Conservation (phyloP, 2,797 vertebrate genomes). For the Sphaeramia orbicularis region DNA sequence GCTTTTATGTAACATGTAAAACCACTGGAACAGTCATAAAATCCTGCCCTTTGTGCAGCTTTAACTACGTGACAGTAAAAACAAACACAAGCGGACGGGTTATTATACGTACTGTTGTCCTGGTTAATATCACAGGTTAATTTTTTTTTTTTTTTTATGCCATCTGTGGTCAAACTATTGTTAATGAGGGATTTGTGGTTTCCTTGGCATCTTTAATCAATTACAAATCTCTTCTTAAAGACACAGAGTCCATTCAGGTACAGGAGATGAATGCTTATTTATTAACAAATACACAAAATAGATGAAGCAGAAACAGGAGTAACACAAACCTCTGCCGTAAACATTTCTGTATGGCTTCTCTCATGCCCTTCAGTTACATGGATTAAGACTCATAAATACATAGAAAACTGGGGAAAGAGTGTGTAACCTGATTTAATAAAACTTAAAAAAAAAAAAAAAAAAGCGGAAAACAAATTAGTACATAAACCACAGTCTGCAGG, state of each 20-base stretch:
- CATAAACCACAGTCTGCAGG: constrained; percentile 50
- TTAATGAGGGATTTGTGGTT: no score
- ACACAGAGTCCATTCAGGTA: neutral
- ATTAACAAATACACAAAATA: constrained; percentile 75
- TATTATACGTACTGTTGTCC: no score
- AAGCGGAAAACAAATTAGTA: constrained; percentile 32
- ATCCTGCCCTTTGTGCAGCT: neutral
- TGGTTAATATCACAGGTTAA: no score
- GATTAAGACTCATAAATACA: constrained; percentile 81
- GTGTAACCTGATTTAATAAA: no score
- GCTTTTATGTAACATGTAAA: constrained; percentile 5
- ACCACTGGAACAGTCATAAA: neutral
- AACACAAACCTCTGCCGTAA: constrained; percentile 58
- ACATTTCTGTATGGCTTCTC: constrained; percentile 67
- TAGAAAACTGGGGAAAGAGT: constrained; percentile 43
- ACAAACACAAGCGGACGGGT: no score
- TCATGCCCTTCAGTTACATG: constrained; percentile 52
- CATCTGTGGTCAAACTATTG: no score
- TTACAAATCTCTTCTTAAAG: no score
- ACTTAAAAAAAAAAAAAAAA: no score
- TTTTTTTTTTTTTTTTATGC: no score
- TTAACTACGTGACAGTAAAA: neutral
- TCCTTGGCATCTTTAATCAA: no score
- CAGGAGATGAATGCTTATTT: constrained; percentile 69
- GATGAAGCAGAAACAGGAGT: constrained; percentile 56